These are phyloP conservation scores for Caradrina kadenii DNA, from an alignment of 2,888 invertebrate species.

Conservation along the genomic window DNA sequence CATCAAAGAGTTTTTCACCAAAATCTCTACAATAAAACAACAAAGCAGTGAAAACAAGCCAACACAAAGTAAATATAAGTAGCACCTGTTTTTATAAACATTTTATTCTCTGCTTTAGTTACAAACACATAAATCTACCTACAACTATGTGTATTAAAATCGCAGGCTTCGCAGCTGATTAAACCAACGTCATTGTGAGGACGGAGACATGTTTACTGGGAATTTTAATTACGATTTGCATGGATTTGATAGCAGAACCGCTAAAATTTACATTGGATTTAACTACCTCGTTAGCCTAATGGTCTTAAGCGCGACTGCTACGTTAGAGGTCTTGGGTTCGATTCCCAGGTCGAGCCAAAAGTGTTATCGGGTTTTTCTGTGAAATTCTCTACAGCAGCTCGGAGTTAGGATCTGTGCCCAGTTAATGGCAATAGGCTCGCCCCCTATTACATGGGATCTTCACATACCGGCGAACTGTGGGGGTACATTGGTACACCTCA, in stretches of 20 bases:
- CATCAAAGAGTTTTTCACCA: not conserved
- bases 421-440: too few relatives aligned
- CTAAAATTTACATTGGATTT: slow-evolving; percentile 10
- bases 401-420: too few relatives aligned
- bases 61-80: slow-evolving; percentile 30
- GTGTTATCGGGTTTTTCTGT: too few relatives aligned
- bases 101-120: slow-evolving; percentile 43
- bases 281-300: not conserved
- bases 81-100: slow-evolving; percentile 62
- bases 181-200: slow-evolving; percentile 79
- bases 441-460: too few relatives aligned
- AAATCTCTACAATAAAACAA: slow-evolving; percentile 42
- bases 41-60: slow-evolving; percentile 38
- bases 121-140: slow-evolving; percentile 19
- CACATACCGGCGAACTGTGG: too few relatives aligned
- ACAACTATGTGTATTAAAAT: slow-evolving; percentile 78
- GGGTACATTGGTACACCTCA: too few relatives aligned
- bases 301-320: too few relatives aligned
- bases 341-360: too few relatives aligned
- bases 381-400: too few relatives aligned
- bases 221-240: slow-evolving; percentile 57
- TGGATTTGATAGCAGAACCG: slow-evolving; percentile 22
- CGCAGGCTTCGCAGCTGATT: slow-evolving; percentile 86
- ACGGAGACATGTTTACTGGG: slow-evolving; percentile 47
- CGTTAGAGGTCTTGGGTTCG: too few relatives aligned